phyloP scores from a whole-genome alignment of 2,797 vertebrate species.

The Argya squamiceps region DNA sequence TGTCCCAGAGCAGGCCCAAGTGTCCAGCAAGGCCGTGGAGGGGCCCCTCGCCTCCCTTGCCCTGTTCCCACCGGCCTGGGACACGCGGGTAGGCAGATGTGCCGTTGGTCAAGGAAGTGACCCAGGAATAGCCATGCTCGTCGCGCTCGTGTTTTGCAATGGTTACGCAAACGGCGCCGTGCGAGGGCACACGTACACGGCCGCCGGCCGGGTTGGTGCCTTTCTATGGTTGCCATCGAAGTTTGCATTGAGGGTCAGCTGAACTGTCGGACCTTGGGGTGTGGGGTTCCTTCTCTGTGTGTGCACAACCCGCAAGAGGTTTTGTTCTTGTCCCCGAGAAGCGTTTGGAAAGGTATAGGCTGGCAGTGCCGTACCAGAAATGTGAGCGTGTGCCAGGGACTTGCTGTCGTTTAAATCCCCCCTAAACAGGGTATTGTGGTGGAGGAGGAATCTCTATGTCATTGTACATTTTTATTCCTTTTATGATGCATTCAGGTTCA shows the following conservation, averaged over 20 bases:
- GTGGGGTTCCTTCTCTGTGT: rapidly evolving
- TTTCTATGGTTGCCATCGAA: background rate
- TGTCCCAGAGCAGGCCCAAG: background rate
- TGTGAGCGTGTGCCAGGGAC: rapidly evolving
- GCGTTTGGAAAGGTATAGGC: background rate
- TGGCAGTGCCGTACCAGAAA: background rate
- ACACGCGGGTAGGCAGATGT: background rate
- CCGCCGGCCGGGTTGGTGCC: rapidly evolving
- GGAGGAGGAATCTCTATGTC: background rate
- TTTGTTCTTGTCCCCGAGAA: background rate
- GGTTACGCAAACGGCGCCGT: background rate
- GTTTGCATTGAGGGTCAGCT: background rate
- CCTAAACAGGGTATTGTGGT: rapidly evolving
- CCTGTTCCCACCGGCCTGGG: rapidly evolving
- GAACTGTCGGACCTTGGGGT: too few species aligned
- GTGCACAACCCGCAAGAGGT: rapidly evolving
- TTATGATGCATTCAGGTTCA: background rate
- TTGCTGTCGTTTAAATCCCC: background rate
- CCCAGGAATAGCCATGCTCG: background rate
- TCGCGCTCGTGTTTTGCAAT: background rate
- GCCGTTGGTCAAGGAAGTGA: background rate
- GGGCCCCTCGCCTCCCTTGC: rapidly evolving
- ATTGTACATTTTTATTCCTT: background rate
- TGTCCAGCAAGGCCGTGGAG: rapidly evolving
- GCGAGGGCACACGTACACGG: background rate